A percentile compares a stretch with the other conserved stretches of the same genome.
phyloP scores from a whole-genome alignment of 2,113 vertebrate species.

The Onychorhynchus coronatus region DNA sequence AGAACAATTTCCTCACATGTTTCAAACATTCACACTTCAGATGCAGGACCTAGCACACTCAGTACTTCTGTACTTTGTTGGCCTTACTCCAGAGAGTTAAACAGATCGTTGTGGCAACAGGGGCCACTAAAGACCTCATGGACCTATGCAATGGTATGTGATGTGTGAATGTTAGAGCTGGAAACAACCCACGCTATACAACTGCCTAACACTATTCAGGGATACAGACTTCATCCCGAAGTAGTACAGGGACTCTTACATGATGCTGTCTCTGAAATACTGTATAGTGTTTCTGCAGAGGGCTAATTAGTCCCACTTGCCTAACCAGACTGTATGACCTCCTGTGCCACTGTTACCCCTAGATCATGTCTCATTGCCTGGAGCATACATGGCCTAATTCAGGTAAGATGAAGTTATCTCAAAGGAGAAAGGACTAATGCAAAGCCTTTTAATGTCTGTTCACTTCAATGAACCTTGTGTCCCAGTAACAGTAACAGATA shows the following conservation, averaged over 20 bases:
- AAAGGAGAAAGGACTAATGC: neutral
- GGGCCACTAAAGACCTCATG: neutral
- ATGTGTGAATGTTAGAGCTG: neutral
- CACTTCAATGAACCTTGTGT: neutral
- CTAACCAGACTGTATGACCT: neutral
- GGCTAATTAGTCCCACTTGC: neutral
- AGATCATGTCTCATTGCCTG: slow-evolving; percentile 19
- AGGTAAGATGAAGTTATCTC: neutral
- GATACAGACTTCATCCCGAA: neutral
- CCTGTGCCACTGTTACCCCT: neutral
- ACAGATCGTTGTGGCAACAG: neutral
- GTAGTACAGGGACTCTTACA: neutral
- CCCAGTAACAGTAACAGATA: neutral
- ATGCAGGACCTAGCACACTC: neutral
- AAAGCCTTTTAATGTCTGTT: neutral
- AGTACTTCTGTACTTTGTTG: neutral
- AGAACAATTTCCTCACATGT: neutral
- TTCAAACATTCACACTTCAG: neutral
- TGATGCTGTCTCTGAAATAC: neutral
- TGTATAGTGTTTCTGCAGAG: neutral
- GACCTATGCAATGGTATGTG: neutral
- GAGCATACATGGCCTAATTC: neutral
- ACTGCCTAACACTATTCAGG: neutral
- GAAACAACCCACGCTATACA: neutral
- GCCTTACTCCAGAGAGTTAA: neutral